Conservation (phyloP, 2,797 vertebrate genomes). For the Staurois parvus region DNA sequence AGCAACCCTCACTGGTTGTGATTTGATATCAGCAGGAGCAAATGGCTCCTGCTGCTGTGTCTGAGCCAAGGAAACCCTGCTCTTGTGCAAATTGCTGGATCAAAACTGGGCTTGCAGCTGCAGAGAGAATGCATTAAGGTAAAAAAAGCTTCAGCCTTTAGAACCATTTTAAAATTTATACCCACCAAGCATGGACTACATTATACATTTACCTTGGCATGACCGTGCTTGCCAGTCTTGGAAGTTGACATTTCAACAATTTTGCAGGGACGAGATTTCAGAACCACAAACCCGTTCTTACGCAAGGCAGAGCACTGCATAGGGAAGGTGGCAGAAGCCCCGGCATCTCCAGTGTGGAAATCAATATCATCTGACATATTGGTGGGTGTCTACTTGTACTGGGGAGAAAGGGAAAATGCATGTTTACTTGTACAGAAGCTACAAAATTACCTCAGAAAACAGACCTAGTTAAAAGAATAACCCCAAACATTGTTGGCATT, state of each 20-base stretch:
- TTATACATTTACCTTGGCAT: conserved; percentile 87
- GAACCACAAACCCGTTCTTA: conserved; percentile 92
- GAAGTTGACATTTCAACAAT: conserved; percentile 97
- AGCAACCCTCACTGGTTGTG: no score
- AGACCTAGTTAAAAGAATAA: no score
- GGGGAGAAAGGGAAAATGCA: not conserved
- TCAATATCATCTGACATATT: conserved; percentile 93
- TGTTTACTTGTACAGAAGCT: not conserved
- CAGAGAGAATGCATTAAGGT: no score
- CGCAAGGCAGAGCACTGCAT: conserved; percentile 94
- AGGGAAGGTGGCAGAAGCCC: conserved; percentile 88
- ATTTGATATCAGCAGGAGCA: no score
- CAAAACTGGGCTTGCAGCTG: no score
- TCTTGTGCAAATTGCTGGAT: no score
- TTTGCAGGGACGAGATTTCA: conserved; percentile 92
- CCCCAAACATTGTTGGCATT: no score
- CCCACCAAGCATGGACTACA: no score
- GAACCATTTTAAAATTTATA: no score
- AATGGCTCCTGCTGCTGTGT: no score
- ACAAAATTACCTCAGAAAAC: not conserved
- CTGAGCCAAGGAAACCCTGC: no score
- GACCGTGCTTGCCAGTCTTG: conserved; percentile 96
- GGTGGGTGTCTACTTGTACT: conserved; percentile 62
- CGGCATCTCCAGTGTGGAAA: conserved; percentile 92
- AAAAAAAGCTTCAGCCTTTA: no score